Evolutionary conservation across 2,888 invertebrate genomes (phyloP), one percentile per base, ranked within the genome.

Genomic region (Ornithoptera alexandrae): DNA sequence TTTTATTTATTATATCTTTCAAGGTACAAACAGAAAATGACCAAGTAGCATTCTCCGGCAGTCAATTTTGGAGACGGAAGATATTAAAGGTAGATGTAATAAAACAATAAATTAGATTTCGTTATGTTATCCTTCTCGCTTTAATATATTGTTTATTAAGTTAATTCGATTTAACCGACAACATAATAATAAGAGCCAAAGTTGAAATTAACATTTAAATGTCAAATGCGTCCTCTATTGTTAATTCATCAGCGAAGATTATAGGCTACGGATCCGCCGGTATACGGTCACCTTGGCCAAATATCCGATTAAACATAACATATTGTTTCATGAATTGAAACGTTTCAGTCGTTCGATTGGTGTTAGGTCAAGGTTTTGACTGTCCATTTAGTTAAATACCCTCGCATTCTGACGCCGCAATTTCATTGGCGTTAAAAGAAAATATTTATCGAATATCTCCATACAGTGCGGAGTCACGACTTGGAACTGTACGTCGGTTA

Each of bases 381-480:
- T 39, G 63, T 24, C 36, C 53, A 39, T 70, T 67, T 59, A 50
- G 56, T 36, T n/a, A 46, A 46, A 39, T 59, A 61, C 42, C 42
- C 63, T 50, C 62, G 39, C 53, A 65, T 61, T 42, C 24, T 17
- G 30, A 24, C 6, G 46, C 8, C 24, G 10, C 12, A 42, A 65
- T 62, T 62, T 63, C 22, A 58, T 63, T 18, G 53, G 63, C 50
- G 59, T 63, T 67, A 63, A 67, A 63, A 67, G 59, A 70, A 69
- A 36, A 62, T 10, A 20, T 62, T 57, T 61, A 70, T 67, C 42
- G 59, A 30, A 18, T 50, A 57, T 62, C 22, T 66, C 39, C 46
- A 62, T 66, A 62, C n/a, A 5, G 30, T 53, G 57, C 65, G 20
- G 15, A 67, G 64, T 70, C 70, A 70, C 70, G 70, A 64, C 42